A percentile compares a stretch with the other conserved stretches of the same genome.
Evolutionary conservation across 2,797 vertebrate genomes (phyloP).

Genomic region (Anguilla pacifica): DNA sequence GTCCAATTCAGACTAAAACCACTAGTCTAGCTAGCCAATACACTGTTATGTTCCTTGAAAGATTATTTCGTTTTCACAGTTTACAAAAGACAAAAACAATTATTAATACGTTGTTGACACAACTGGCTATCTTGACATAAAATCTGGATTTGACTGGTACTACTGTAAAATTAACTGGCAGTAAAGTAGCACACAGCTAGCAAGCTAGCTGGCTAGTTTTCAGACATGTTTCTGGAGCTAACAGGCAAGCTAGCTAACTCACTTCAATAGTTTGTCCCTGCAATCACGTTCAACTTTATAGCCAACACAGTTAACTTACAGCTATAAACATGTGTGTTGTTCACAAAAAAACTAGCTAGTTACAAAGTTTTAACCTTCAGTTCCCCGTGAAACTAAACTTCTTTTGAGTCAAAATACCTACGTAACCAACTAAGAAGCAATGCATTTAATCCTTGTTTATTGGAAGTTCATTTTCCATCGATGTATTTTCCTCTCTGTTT

Average conservation of each 20-base stretch:
- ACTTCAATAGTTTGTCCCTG: conserved; percentile 2
- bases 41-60: too few species aligned
- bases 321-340: neutral
- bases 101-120: neutral
- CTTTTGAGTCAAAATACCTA: neutral
- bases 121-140: neutral
- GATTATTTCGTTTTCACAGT: neutral
- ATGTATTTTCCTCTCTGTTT: neutral
- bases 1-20: neutral
- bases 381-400: neutral
- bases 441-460: neutral
- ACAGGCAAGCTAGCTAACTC: neutral
- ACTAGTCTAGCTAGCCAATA: neutral
- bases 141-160: neutral
- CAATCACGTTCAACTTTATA: conserved; percentile 8
- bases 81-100: neutral
- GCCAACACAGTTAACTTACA: neutral
- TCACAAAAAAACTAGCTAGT: neutral
- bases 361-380: neutral
- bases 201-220: neutral
- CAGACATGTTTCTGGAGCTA: neutral
- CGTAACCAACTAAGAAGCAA: neutral
- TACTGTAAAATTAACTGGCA: neutral
- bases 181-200: neutral
- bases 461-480: neutral